Percentiles rank a stretch among this genome's conserved stretches.
These are phyloP conservation scores for Cantharis flavilabris DNA, from an alignment of 2,888 invertebrate genomes.

Conservation along the genomic window DNA sequence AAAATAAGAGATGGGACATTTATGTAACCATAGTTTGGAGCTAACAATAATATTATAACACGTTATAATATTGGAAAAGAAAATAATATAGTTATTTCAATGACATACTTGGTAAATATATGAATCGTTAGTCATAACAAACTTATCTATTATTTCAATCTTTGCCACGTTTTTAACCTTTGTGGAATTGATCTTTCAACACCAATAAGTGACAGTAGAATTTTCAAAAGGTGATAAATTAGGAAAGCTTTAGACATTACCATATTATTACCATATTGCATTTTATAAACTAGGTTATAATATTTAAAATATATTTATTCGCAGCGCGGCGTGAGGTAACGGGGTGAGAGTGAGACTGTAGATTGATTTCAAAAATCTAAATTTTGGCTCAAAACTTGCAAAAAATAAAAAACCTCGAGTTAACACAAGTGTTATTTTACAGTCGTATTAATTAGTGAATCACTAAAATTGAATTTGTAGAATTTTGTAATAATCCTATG, in stretches of 20 bases:
- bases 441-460: background rate
- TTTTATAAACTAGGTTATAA: constrained; percentile 19
- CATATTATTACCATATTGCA: background rate
- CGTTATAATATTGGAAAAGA: background rate
- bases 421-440: background rate
- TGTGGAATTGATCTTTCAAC: background rate
- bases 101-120: background rate
- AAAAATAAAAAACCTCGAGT: no score
- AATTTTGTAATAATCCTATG: background rate
- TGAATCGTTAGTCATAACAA: background rate
- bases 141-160: background rate
- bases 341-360: background rate
- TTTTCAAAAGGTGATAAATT: background rate
- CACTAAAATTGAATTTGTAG: background rate
- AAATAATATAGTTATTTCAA: background rate
- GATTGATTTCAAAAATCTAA: background rate
- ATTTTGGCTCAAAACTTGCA: no score
- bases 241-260: background rate
- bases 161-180: background rate
- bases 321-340: background rate
- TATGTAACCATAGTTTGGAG: background rate
- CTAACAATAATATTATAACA: background rate
- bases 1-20: background rate
- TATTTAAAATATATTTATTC: background rate
- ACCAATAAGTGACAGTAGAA: background rate